A percentile compares a stretch with the other conserved stretches of the same genome.
These are phyloP conservation scores for Glossophaga mutica DNA, from an alignment of 2,797 vertebrate genomes.

Conservation along the genomic window DNA sequence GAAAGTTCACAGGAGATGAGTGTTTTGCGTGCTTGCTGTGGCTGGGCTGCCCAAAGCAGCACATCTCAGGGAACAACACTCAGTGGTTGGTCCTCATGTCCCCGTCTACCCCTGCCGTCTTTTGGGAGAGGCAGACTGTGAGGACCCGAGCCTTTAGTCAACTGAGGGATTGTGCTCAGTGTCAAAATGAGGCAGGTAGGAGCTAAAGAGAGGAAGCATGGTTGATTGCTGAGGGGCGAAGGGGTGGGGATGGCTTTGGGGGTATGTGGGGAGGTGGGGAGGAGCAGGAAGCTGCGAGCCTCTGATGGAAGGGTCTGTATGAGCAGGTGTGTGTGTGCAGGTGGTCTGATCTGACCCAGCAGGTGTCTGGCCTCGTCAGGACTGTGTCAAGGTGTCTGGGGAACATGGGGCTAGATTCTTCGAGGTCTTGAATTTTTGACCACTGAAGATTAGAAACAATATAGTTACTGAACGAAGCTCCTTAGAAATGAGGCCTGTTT, in stretches of 20 bases:
- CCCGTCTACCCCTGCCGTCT: not conserved
- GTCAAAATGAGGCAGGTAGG: not conserved
- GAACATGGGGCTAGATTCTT: not conserved
- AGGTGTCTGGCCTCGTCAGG: not conserved
- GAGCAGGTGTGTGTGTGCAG: not conserved
- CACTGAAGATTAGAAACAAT: not conserved
- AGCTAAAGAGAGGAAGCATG: not conserved
- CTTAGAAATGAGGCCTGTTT: not conserved
- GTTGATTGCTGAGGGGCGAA: not conserved
- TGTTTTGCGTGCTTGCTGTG: not conserved
- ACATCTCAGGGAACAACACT: not conserved
- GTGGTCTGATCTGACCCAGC: not conserved
- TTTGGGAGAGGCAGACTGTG: not conserved
- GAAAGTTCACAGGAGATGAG: not conserved
- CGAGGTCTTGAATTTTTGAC: not conserved
- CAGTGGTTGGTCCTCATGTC: too few species aligned
- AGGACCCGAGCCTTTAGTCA: not conserved
- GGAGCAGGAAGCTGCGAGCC: not conserved
- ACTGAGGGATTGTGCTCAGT: not conserved
- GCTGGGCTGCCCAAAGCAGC: not conserved
- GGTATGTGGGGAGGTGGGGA: not conserved
- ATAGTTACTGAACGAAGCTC: not conserved
- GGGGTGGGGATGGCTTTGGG: not conserved
- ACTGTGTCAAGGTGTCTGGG: not conserved
- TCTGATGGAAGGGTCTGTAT: rapidly evolving